Percentiles rank a stretch among this genome's conserved stretches.
phyloP scores from a whole-genome alignment of 2,797 vertebrate genomes.

The Sebastes dallii region DNA sequence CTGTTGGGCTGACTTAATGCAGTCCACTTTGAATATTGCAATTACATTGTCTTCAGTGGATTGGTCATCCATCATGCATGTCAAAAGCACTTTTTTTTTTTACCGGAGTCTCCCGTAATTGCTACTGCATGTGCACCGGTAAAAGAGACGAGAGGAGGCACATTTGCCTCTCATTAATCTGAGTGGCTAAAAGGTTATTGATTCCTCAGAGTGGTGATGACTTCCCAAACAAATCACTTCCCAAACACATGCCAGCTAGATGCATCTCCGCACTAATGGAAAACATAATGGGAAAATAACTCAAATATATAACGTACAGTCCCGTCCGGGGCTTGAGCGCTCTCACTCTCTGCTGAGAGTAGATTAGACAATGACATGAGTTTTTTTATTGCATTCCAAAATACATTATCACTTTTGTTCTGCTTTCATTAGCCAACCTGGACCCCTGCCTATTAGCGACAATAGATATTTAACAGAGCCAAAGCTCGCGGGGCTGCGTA shows the following conservation, averaged over 20 bases:
- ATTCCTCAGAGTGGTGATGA: slow-evolving; percentile 78
- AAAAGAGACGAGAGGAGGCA: slow-evolving; percentile 71
- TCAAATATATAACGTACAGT: slow-evolving; percentile 60
- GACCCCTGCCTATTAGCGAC: slow-evolving; percentile 41
- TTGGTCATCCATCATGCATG: slow-evolving; percentile 74
- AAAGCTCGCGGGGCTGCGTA: slow-evolving; percentile 28
- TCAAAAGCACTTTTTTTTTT: slow-evolving; percentile 62
- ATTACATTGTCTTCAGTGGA: slow-evolving; percentile 67
- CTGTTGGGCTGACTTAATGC: slow-evolving; percentile 46
- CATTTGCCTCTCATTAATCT: slow-evolving; percentile 84
- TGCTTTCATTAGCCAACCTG: slow-evolving; percentile 59
- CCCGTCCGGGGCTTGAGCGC: slow-evolving; percentile 25
- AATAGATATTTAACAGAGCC: slow-evolving; percentile 59
- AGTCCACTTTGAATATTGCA: slow-evolving; percentile 65
- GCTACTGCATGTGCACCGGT: slow-evolving; percentile 62
- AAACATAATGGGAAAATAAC: slow-evolving; percentile 80
- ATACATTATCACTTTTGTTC: slow-evolving; percentile 63
- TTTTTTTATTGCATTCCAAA: slow-evolving; percentile 52
- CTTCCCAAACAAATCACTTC: slow-evolving; percentile 84
- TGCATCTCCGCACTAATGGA: slow-evolving; percentile 77
- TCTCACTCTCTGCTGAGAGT: slow-evolving; percentile 47
- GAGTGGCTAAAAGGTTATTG: slow-evolving; percentile 85
- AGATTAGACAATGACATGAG: slow-evolving; percentile 52
- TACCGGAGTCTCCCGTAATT: slow-evolving; percentile 66
- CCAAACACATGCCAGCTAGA: slow-evolving; percentile 72